Base-by-base conservation (phyloP, 2,113 vertebrate species). In the Ciconia boyciana region DNA sequence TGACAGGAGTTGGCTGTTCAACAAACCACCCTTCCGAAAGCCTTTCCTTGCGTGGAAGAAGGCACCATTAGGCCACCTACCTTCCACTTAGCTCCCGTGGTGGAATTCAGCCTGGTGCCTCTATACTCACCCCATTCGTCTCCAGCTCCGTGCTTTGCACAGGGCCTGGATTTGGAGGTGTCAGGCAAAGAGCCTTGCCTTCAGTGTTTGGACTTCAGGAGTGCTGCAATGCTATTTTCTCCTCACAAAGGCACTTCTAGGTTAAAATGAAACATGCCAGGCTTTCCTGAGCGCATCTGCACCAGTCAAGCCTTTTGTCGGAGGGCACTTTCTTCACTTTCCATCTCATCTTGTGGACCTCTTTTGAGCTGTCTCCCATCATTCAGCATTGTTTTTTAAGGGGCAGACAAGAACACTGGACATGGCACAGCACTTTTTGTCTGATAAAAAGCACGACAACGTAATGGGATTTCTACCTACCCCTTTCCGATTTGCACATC, bases 241-340 rank as follows among this genome's bases (percentile, higher is more conserved):
- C 34, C 60, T 69, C 11, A 2, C 55, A 86, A 46, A 13, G 8
- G 31, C n/a, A 13, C 51, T 58, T 4, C 7, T 46, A 21, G 16
- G 15, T 72, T 81, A 31, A 89, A 81, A 54, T 8, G 19, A 19
- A 81, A 26, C 12, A 6, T 0, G 2, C 29, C 54, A 18, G 13
- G 55, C 66, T 64, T 64, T 43, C 25, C 43, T 1, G 15, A 57
- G 36, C 0, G 0, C 24, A 4, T 36, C 3, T 0, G 29, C 41
- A 62, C 16, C 34, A 39, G 52, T 19, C 34, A 32, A 32, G 54
- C 10, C 32, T 58, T 71, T 83, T 55, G 34, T 16, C 46, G 8
- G 13, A 89, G 19, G 70, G 9, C 0, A 3, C 11, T 55, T 92
- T 46, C 57, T 71, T 21, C 3, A 0, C 16, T 65, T 83, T 36